Evolutionary conservation across 2,888 invertebrate species (phyloP), one percentile per base, ranked within the genome.

Genomic region (Ptilodon capucinus): DNA sequence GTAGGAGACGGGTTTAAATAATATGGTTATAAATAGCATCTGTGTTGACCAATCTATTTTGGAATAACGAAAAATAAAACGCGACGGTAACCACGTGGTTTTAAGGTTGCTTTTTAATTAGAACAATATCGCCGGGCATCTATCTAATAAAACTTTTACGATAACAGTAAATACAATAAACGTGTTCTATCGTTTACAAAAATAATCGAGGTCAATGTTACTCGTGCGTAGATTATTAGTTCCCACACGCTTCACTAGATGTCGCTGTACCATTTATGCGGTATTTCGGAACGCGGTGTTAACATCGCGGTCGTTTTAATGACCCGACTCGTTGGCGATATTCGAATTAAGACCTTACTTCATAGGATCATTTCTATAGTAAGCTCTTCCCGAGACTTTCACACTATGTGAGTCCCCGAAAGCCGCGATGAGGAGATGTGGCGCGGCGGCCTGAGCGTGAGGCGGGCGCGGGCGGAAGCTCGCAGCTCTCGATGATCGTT

Each of bases 401-500:
- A 16, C 36, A 18, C 17, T 14, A 39, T 36, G 18, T 36, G 39
- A 13, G 21, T 21, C 11, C 34, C 28, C 40, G 40, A 17, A 40
- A 40, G 40, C 23, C 25, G 28, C 40, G 40, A 28, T 40, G 40
- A 40, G 28, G 25, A 28, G 40, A 40, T 16, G 36, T 43, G 36
- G 43, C 43, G 41, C 23, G 25, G 16, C 14, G 16, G 11, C 28
- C 28, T 28, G 28, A 28, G 28, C 28, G 28, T 28, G 28, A 28
- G 28, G 40, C 25, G 40, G 45, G 45, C 45, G 40, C 23, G 23
- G 40, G 35, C 25, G 28, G n/a, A n/a, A 14, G 21, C 19, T 23
- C 30, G 8, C 23, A 46, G 42, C 45, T 25, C 32, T 45, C 45
- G 46, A 46, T 40, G 46, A 47, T 47, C 42, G 38, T 42, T 47